Evolutionary conservation across 1,140 invertebrate genomes (phyloP).

Genomic region (Globodera rostochiensis): DNA sequence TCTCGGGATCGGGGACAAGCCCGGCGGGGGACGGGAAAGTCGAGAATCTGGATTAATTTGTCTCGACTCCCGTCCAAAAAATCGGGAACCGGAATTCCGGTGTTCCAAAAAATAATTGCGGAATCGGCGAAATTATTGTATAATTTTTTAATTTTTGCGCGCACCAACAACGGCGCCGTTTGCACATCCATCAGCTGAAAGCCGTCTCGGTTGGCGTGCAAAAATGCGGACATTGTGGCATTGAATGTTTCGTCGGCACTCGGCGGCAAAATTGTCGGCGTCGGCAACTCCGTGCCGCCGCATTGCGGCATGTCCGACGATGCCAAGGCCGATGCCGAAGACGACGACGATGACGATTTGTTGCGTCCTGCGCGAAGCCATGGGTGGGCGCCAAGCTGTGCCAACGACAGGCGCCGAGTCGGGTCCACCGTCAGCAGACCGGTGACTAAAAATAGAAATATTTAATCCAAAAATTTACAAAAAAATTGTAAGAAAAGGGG

Average conservation of each 20-base stretch:
- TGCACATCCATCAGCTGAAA: conserved; percentile 73
- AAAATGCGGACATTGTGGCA: conserved; percentile 75
- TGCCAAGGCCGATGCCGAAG: background rate
- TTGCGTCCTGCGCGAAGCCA: conserved; percentile 56
- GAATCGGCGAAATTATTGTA: too few species aligned
- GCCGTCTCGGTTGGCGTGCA: conserved; percentile 74
- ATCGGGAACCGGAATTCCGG: too few species aligned
- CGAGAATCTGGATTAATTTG: too few species aligned
- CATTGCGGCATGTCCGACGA: conserved; percentile 37
- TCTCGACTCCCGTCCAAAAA: too few species aligned
- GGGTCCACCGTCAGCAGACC: conserved; percentile 81
- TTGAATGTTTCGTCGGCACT: conserved; percentile 69
- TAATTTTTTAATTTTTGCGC: too few species aligned
- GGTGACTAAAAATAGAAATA: conserved; percentile 12
- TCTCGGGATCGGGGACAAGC: too few species aligned
- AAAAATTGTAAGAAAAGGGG: background rate
- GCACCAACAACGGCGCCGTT: conserved; percentile 57
- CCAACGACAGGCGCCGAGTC: conserved; percentile 74
- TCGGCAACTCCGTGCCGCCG: conserved; percentile 58
- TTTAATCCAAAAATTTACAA: too few species aligned
- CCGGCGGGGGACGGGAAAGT: too few species aligned
- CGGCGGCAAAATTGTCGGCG: conserved; percentile 57
- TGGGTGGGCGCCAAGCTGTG: conserved; percentile 66
- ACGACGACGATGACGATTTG: background rate
- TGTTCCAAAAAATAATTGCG: too few species aligned